phyloP scores from a whole-genome alignment of 2,797 vertebrate species.

The Channallabes apus region DNA sequence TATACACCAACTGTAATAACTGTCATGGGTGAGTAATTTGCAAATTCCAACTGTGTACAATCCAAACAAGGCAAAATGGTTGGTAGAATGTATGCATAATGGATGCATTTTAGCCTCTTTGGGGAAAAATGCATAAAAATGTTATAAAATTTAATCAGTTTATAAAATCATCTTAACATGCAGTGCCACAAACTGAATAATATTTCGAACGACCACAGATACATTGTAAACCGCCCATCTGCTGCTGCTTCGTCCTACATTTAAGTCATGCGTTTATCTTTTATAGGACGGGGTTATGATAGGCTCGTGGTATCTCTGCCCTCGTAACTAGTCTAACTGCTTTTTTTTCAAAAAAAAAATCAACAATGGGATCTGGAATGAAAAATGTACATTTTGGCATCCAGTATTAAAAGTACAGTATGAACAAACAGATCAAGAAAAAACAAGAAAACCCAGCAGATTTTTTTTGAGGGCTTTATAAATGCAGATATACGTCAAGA shows the following conservation, averaged over 20 bases:
- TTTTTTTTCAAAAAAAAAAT: background rate
- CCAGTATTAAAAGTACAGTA: background rate
- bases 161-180: constrained; percentile 68
- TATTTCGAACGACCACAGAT: constrained; percentile 57
- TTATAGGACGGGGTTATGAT: constrained; percentile 20
- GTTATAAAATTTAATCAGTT: constrained; percentile 64
- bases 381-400: background rate
- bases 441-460: background rate
- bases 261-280: constrained; percentile 42
- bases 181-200: constrained; percentile 63
- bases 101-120: constrained; percentile 59
- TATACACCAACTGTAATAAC: background rate
- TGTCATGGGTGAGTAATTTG: background rate
- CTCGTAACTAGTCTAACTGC: background rate
- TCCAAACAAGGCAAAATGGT: constrained; percentile 57
- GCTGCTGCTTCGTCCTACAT: constrained; percentile 50
- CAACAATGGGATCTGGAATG: background rate
- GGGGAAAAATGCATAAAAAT: constrained; percentile 66
- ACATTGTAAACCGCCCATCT: constrained; percentile 63
- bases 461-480: background rate
- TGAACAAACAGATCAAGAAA: background rate
- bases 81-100: constrained; percentile 66
- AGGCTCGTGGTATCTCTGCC: background rate
- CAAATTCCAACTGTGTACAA: constrained; percentile 47
- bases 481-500: background rate